Percentiles rank a stretch among this genome's conserved stretches.
These are phyloP conservation scores for Callipepla californica DNA, from an alignment of 2,113 vertebrate genomes.

Conservation along the genomic window DNA sequence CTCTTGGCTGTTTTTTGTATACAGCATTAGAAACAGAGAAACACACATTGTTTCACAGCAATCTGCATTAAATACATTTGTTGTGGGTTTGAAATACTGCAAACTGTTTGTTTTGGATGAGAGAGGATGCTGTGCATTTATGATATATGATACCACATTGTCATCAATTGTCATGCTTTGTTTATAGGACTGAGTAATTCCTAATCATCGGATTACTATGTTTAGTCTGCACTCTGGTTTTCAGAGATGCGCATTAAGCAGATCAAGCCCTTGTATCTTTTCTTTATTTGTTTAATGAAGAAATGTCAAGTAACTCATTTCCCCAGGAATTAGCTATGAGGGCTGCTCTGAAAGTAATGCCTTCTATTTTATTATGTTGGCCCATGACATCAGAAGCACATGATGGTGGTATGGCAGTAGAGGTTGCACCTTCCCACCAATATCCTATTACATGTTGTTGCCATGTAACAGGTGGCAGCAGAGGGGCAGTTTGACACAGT, in stretches of 20 bases:
- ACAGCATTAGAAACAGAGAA: constrained; percentile 49
- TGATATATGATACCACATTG: constrained; percentile 53
- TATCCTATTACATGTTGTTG: neutral
- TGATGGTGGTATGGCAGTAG: neutral
- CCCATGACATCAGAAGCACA: neutral
- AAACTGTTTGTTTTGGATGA: constrained; percentile 61
- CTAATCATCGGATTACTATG: constrained; percentile 76
- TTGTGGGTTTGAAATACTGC: constrained; percentile 47
- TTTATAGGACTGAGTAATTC: constrained; percentile 74
- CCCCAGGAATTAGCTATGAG: neutral
- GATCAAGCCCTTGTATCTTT: constrained; percentile 45
- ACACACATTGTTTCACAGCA: constrained; percentile 44
- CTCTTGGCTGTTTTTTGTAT: constrained; percentile 48
- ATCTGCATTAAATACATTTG: constrained; percentile 51
- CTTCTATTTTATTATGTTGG: neutral
- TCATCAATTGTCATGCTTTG: constrained; percentile 72
- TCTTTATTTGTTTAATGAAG: constrained; percentile 55
- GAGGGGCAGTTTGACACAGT: too few relatives aligned
- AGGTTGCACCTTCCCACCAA: neutral
- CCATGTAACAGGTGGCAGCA: too few relatives aligned
- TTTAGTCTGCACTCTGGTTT: constrained; percentile 57
- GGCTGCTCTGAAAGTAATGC: neutral
- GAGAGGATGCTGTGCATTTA: constrained; percentile 43
- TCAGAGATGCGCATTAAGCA: constrained; percentile 27
- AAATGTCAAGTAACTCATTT: constrained; percentile 6